Evolutionary conservation across 2,797 vertebrate species (phyloP), one percentile per base, ranked within the genome.

Genomic region (Bryconaethiops microstoma): DNA sequence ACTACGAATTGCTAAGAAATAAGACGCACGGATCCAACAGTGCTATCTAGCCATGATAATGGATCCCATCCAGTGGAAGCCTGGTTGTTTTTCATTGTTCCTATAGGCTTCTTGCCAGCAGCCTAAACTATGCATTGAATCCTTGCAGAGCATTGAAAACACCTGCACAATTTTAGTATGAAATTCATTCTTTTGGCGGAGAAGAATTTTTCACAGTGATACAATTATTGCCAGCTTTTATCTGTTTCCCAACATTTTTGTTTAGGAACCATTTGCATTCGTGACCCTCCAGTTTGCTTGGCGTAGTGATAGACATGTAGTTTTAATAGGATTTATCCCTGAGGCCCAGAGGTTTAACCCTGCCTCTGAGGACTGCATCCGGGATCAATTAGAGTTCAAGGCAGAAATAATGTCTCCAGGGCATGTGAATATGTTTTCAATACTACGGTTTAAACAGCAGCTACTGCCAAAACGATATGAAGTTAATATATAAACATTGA

Each of bases 301-400:
- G 68, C 19, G 25, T 63, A 14, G 67, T 73, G 68, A 79, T 77
- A 84, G 78, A 71, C 78, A 35, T 85, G 82, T 76, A 77, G 78
- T 71, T 82, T 78, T 83, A 84, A 74, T 82, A 78, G 72, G 78
- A 63, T 82, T 73, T 81, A 79, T 80, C 79, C 76, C 80, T 82
- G 69, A 81, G 79, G 81, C 76, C 74, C n/a, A 55, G 78, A 68
- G 79, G 71, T 81, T 81, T 84, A 75, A 68, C 54, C 77, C 25
- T 57, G 78, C 77, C 73, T 78, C 72, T 82, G 12, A 77, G 64
- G 71, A 82, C 73, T 70, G 73, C 35, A 39, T 81, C 74, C 64
- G 19, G 57, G 57, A 78, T 67, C 82, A 86, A 83, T 83, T 79
- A 83, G 77, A 85, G 79, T 83, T 83, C 67, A 83, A 76, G 19